Base-by-base conservation (phyloP, 2,797 vertebrate species). In the Characodon lateralis region DNA sequence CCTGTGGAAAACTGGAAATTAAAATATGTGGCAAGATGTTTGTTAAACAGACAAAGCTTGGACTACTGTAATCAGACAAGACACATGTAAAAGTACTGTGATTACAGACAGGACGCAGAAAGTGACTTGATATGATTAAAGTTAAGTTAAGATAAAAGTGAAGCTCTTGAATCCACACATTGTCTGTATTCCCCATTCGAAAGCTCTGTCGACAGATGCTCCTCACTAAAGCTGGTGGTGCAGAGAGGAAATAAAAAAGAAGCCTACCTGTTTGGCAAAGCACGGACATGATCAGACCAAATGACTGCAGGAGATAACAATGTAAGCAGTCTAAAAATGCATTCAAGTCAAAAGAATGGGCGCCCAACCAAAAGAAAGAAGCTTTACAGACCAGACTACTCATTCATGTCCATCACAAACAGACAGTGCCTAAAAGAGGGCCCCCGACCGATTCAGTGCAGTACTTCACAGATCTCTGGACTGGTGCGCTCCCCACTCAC, bases 251-350 rank as follows among this genome's bases (percentile, higher is more conserved):
- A 77, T 78, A 89, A 90, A 94, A 90, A 90, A 73, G 74, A 83
- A 80, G 89, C 92, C 91, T 94, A 96, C 96, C 96, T 95, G 90
- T 85, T 87, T 22, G 89, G 85, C 92, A 96, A 96, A 96, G 95
- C 96, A 96, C 97, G 98, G 96, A 99, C 96, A 97, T 96, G 96
- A 94, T 96, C 96, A 95, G 95, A 94, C 96, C 96, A 94, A 97
- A 97, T 96, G 96, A 97, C 94, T 96, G 96, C 88, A 96, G 97
- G 94, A 97, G 95, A 96, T 97, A 97, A 97, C 96, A 97, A 93
- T 96, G 96, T 96, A 97, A 98, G 97, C 97, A 98, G 98, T 98
- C 97, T 98, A 99, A 99, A 99, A 99, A 99, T 99, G 98, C 98
- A 99, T 99, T 99, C 98, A 99, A 97, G 97, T 99, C 97, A 98